These are phyloP conservation scores for Cyclina sinensis DNA, from an alignment of 1,140 invertebrate species.

Conservation along the genomic window DNA sequence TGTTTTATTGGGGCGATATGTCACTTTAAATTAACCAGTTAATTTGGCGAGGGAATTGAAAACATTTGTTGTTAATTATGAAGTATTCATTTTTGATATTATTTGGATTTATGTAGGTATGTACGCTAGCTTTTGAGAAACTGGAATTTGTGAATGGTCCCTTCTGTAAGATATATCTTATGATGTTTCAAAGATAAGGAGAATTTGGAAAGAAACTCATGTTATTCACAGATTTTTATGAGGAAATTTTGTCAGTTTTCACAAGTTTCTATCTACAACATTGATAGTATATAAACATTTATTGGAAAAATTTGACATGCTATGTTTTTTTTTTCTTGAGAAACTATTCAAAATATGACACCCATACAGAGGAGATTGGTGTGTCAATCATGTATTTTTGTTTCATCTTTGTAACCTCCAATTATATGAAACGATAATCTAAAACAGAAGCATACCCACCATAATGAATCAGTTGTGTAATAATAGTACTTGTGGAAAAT, in stretches of 20 bases:
- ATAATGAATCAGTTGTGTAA: too few relatives aligned
- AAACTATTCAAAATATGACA: too few relatives aligned
- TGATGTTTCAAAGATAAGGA: background rate
- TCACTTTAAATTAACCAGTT: slow-evolving; percentile 58
- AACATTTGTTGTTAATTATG: slow-evolving; percentile 64
- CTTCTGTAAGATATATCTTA: background rate
- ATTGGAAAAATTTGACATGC: background rate
- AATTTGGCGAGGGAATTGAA: slow-evolving; percentile 37
- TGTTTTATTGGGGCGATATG: slow-evolving; percentile 57
- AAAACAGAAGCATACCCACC: too few relatives aligned
- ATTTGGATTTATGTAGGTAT: slow-evolving; percentile 12
- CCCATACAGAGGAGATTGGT: too few relatives aligned
- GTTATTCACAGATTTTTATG: slow-evolving; percentile 40
- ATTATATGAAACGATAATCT: too few relatives aligned
- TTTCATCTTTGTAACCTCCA: too few relatives aligned
- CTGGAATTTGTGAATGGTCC: background rate
- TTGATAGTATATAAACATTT: slow-evolving; percentile 26
- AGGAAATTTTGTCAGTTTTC: slow-evolving; percentile 42
- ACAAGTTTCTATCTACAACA: slow-evolving; percentile 22
- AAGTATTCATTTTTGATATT: slow-evolving; percentile 65
- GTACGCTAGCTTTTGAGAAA: background rate
- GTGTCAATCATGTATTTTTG: too few relatives aligned
- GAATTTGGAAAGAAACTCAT: slow-evolving; percentile 16
- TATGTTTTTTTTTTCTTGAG: background rate
- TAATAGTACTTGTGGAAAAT: too few relatives aligned